A percentile compares a stretch with the other conserved stretches of the same genome.
Conservation (phyloP, 1,140 invertebrate genomes). For the Odontomachus brunneus region DNA sequence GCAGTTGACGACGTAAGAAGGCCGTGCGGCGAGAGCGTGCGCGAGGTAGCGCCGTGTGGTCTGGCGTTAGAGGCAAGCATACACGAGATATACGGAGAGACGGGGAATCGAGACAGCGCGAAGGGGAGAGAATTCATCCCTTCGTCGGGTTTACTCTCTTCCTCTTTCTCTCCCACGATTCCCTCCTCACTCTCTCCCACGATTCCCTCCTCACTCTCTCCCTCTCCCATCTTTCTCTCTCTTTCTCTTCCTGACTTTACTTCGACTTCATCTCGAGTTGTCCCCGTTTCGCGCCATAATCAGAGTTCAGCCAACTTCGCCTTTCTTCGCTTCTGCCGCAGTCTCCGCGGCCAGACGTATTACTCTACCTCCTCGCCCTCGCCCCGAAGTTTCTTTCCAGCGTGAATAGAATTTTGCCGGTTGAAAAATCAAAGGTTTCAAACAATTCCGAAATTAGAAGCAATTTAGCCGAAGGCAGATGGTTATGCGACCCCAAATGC, state of each 20-base stretch:
- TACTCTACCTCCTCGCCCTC: conserved; percentile 31
- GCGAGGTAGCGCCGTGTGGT: conserved; percentile 6
- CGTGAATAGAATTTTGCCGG: conserved; percentile 45
- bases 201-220: conserved; percentile 23
- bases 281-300: conserved; percentile 57
- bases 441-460: conserved; percentile 30
- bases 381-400: conserved; percentile 35
- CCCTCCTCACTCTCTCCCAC: neutral
- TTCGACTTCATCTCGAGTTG: conserved; percentile 44
- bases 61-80: conserved; percentile 3
- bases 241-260: conserved; percentile 21
- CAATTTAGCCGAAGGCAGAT: too few species aligned
- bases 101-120: conserved; percentile 21
- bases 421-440: conserved; percentile 49
- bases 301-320: conserved; percentile 47
- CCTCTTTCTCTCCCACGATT: conserved; percentile 26
- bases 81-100: neutral
- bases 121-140: conserved; percentile 46
- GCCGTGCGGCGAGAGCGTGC: conserved; percentile 18
- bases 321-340: conserved; percentile 35
- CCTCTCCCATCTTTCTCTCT: conserved; percentile 5
- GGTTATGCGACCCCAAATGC: too few species aligned
- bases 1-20: conserved; percentile 44
- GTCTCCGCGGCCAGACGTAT: conserved; percentile 47
- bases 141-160: conserved; percentile 21